A percentile compares a stretch with the other conserved stretches of the same genome.
phyloP scores from a whole-genome alignment of 1,140 invertebrate species.

The Philopotamus ludificatus region DNA sequence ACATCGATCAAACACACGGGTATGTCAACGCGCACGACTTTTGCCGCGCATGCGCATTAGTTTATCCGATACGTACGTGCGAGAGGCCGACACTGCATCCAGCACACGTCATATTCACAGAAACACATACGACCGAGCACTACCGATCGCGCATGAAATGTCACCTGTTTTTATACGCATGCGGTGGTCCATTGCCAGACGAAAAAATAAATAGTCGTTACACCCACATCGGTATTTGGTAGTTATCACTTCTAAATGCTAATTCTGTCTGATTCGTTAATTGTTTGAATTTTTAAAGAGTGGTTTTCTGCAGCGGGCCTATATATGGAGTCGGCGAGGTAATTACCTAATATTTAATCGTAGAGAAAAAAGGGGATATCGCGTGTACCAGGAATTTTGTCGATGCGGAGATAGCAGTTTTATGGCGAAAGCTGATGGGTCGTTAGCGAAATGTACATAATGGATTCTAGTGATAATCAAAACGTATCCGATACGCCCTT shows the following conservation, averaged over 20 bases:
- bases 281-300: slow-evolving; percentile 4
- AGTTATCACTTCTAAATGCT: slow-evolving; percentile 29
- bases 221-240: slow-evolving; percentile 8
- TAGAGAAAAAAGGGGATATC: too few species aligned
- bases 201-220: too few species aligned
- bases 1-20: neutral
- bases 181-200: too few species aligned
- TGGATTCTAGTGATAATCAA: too few species aligned
- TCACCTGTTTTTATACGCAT: slow-evolving; percentile 6
- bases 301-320: slow-evolving; percentile 13
- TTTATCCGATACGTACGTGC: neutral
- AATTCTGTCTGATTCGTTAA: slow-evolving; percentile 16
- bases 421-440: too few species aligned
- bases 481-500: too few species aligned
- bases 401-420: too few species aligned
- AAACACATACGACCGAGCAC: neutral
- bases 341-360: neutral
- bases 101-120: slow-evolving; percentile 2
- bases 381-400: too few species aligned
- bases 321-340: slow-evolving; percentile 4
- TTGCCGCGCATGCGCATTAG: neutral
- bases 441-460: too few species aligned
- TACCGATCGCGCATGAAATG: neutral
- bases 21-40: neutral
- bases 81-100: neutral